Evolutionary conservation across 2,113 vertebrate species (phyloP), one percentile per base, ranked within the genome.

Genomic region (Cinclus mexicanus): DNA sequence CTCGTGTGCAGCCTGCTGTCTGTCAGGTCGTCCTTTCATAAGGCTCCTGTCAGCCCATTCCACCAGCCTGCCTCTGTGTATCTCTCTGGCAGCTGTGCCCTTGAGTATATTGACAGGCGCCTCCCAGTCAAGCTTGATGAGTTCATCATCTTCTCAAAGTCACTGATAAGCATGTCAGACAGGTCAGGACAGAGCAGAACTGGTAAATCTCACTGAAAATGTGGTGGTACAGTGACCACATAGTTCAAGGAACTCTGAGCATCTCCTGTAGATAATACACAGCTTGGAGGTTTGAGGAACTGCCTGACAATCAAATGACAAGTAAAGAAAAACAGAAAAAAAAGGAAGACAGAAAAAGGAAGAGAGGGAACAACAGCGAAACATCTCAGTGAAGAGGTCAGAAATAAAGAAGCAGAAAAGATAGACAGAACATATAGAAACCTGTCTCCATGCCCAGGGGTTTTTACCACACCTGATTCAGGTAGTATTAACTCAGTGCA

Each of bases 331-430:
- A 29, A 46, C 1, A 9, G 14, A 6, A 8, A 0, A 15, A 42
- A 47, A 35, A 75, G 7, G 11, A 84, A 33, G n/a, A 53, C 2
- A 28, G 22, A 67, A 57, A 85, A 88, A 53, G 5, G 49, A 75
- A 74, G 42, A 88, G 25, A 46, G 5, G 6, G 26, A 12, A 52
- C 12, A 82, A 44, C 18, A 74, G 29, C 25, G 46, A 70, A 44
- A 64, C 5, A 33, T 80, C 31, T 77, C 29, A 83, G 14, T 20
- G 7, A 85, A 60, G 31, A 87, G 22, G 37, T 35, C 39, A 89
- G 28, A 94, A 80, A 74, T 61, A 75, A 93, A 93, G 35, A 13
- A 88, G 18, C 3, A 61, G 25, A 83, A 49, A 80, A 89, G n/a
- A 83, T 24, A 70, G 9, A 22, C 44, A 52, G 28, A 26, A 84